These are phyloP conservation scores for Drosophila bunnanda DNA, from an alignment of 2,888 invertebrate genomes.

Conservation along the genomic window DNA sequence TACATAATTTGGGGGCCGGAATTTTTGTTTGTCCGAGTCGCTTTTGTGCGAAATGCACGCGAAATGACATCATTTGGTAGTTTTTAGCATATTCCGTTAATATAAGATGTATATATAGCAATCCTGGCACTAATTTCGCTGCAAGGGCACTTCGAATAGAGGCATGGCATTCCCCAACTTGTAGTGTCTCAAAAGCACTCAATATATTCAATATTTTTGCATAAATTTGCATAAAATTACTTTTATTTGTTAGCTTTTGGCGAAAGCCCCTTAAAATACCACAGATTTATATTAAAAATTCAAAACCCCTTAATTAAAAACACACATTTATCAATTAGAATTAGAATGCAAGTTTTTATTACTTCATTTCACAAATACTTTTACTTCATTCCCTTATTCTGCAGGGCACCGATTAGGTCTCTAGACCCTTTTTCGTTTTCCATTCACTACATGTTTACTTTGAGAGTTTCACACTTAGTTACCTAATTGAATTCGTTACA, in stretches of 20 bases:
- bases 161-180: too few relatives aligned
- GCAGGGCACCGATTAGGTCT: constrained; percentile 29
- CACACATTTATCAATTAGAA: background rate
- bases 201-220: background rate
- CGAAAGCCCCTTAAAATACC: background rate
- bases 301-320: background rate
- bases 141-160: constrained; percentile 16
- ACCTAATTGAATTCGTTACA: constrained; percentile 68
- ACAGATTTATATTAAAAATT: too few relatives aligned
- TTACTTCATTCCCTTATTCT: constrained; percentile 16
- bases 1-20: constrained; percentile 60
- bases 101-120: background rate
- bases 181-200: background rate
- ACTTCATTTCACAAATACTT: constrained; percentile 61
- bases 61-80: constrained; percentile 62
- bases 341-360: constrained; percentile 57
- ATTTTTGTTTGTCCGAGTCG: constrained; percentile 30
- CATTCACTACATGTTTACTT: constrained; percentile 42
- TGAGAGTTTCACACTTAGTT: constrained; percentile 64
- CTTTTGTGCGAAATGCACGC: constrained; percentile 46
- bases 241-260: background rate
- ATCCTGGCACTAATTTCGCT: background rate
- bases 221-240: background rate
- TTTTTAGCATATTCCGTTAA: constrained; percentile 13
- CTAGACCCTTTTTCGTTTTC: constrained; percentile 22